These are phyloP conservation scores for Rapana venosa DNA, from an alignment of 2,888 invertebrate genomes.

Conservation along the genomic window DNA sequence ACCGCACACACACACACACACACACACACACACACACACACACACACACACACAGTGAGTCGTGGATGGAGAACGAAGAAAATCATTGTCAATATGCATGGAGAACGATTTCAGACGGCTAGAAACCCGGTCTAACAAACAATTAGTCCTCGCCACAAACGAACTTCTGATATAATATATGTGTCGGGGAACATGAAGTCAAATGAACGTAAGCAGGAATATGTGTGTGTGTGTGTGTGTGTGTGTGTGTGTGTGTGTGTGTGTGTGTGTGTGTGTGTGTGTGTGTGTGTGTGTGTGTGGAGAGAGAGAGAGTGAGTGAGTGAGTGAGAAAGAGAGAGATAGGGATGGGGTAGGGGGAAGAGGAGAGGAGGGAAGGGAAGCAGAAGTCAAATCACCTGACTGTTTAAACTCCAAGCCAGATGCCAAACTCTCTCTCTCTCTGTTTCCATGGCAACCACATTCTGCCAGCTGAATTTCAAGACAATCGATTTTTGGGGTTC, in stretches of 20 bases:
- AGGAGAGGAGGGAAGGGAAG: neutral
- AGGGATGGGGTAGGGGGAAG: neutral
- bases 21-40: constrained; percentile 26
- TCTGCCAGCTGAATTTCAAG: constrained; percentile 1
- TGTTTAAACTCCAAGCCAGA: constrained; percentile 8
- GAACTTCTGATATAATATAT: no score
- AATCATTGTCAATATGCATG: no score
- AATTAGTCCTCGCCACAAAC: no score
- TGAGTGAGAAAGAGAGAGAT: neutral
- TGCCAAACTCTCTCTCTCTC: constrained; percentile 9
- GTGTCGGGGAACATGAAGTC: neutral
- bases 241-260: neutral
- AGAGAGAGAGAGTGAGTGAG: neutral
- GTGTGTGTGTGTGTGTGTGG: neutral
- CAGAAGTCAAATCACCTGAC: neutral
- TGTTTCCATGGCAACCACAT: neutral
- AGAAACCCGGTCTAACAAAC: no score
- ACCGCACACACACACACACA: constrained; percentile 23
- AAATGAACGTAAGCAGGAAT: neutral
- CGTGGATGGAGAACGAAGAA: no score
- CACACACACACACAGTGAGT: neutral
- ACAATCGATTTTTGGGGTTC: constrained; percentile 6
- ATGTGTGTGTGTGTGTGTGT: neutral
- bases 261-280: neutral
- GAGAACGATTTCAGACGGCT: no score